Base-by-base conservation (phyloP, 1,140 invertebrate genomes). In the Nebria ingens region DNA sequence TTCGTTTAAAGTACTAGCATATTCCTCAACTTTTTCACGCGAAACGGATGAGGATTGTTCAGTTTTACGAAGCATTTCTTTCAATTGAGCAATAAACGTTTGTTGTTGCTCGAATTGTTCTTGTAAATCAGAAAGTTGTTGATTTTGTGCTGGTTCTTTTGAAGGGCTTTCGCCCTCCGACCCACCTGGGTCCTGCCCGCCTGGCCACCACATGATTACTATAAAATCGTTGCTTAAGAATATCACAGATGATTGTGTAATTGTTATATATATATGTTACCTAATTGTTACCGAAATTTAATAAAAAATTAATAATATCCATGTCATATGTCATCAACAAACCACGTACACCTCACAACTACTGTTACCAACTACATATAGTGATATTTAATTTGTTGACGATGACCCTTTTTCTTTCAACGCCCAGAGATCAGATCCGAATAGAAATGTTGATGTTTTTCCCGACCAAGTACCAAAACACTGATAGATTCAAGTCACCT, bases 11-110 rank as follows among this genome's bases (percentile, higher is more conserved):
- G 66, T 70, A 38, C 64, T 67, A 45, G 68, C 62, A 63, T 68
- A 70, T 58, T 68, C 65, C 21, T 66, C 65, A n/a, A 68, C 66
- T 63, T 70, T 70, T 60, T 70, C 68, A 52, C 66, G 65, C 4
- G 66, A 61, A 6, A 67, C 62, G 53, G 51, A 68, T 9, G 51
- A 2, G 1, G 54, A 6, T 23, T 68, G 66, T 56, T 71, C 69
- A 34, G 55, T 60, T 58, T 70, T 71, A n/a, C 65, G 58, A 13
- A 71, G 57, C 63, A 71, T 68, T 61, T 71, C 68, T 22, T 69
- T 70, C 19, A 71, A 51, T 56, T 71, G 68, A 42, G 64, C 61
- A 53, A 69, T 68, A 21, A 69, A 55, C 17, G 66, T 53, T 53
- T 69, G 66, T 52, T 71, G 68, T 51, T 71, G 67, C 53, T 69